These are phyloP conservation scores for Tineola bisselliella DNA, from an alignment of 2,888 invertebrate species.

Conservation along the genomic window DNA sequence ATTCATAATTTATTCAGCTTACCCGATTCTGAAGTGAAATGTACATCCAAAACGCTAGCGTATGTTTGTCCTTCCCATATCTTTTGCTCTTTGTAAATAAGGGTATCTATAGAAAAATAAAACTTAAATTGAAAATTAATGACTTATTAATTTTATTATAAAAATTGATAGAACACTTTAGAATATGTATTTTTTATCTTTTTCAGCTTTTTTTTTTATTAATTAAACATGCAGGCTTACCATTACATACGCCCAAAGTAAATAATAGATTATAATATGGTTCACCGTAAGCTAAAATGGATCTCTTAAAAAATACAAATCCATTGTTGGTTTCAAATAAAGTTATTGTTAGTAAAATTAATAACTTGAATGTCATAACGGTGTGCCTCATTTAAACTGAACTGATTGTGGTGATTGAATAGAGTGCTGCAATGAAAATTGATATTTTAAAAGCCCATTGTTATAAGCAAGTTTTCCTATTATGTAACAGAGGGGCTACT, in stretches of 20 bases:
- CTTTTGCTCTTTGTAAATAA: slow-evolving; percentile 35
- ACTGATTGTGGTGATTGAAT: too few species aligned
- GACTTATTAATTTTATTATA: too few species aligned
- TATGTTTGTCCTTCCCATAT: slow-evolving; percentile 33
- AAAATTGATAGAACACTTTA: too few species aligned
- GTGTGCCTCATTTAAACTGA: background rate
- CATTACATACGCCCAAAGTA: slow-evolving; percentile 39
- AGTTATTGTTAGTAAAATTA: background rate
- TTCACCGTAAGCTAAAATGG: background rate
- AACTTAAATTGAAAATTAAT: background rate
- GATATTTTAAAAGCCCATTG: too few species aligned
- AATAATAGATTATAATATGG: slow-evolving; percentile 36
- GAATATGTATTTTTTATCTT: too few species aligned
- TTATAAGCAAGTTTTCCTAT: too few species aligned
- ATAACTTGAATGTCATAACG: background rate
- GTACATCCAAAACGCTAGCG: slow-evolving; percentile 46
- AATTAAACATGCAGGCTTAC: slow-evolving; percentile 26
- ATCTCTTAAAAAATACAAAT: slow-evolving; percentile 4
- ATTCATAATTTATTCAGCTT: slow-evolving; percentile 19
- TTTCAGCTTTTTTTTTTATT: too few species aligned
- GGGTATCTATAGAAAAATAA: slow-evolving; percentile 27
- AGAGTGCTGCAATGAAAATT: too few species aligned
- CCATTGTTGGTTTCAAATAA: background rate
- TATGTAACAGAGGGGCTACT: too few species aligned
- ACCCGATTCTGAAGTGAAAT: slow-evolving; percentile 36